Evolutionary conservation across 2,888 invertebrate genomes (phyloP).

Genomic region (Elaeidobius kamerunicus): DNA sequence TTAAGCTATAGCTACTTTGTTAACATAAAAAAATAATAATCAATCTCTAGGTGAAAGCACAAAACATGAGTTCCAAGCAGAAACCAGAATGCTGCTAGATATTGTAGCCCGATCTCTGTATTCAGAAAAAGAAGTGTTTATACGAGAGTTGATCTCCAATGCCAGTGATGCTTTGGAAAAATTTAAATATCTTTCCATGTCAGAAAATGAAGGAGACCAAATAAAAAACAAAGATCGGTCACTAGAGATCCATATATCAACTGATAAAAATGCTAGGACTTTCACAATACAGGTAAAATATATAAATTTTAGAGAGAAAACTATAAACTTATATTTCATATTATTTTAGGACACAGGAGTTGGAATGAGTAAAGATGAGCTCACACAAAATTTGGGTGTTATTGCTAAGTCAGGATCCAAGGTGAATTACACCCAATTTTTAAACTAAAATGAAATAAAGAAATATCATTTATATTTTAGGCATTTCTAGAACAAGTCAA

Average conservation of each 20-base stretch:
- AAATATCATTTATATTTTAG: slow-evolving; percentile 43
- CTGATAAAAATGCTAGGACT: slow-evolving; percentile 81
- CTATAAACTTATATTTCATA: background rate
- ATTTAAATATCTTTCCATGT: slow-evolving; percentile 70
- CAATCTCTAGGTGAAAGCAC: slow-evolving; percentile 52
- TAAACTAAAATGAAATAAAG: too few species aligned
- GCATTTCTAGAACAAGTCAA: slow-evolving; percentile 85
- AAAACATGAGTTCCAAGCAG: slow-evolving; percentile 93
- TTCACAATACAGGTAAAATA: slow-evolving; percentile 77
- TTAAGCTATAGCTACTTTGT: too few species aligned
- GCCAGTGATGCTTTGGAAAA: slow-evolving; percentile 97
- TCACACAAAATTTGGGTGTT: slow-evolving; percentile 87
- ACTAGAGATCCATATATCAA: slow-evolving; percentile 84
- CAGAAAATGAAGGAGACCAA: slow-evolving; percentile 50
- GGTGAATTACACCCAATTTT: too few species aligned
- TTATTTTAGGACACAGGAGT: slow-evolving; percentile 80
- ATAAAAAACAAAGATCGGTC: slow-evolving; percentile 60
- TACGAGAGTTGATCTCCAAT: slow-evolving; percentile 94
- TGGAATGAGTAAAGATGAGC: slow-evolving; percentile 92
- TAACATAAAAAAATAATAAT: background rate
- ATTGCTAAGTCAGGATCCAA: slow-evolving; percentile 97
- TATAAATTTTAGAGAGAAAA: slow-evolving; percentile 2
- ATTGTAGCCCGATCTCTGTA: slow-evolving; percentile 97
- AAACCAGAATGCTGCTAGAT: slow-evolving; percentile 91
- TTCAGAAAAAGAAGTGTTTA: slow-evolving; percentile 97